A percentile compares a stretch with the other conserved stretches of the same genome.
phyloP scores from a whole-genome alignment of 2,888 invertebrate genomes.

The Hemithea aestivaria region DNA sequence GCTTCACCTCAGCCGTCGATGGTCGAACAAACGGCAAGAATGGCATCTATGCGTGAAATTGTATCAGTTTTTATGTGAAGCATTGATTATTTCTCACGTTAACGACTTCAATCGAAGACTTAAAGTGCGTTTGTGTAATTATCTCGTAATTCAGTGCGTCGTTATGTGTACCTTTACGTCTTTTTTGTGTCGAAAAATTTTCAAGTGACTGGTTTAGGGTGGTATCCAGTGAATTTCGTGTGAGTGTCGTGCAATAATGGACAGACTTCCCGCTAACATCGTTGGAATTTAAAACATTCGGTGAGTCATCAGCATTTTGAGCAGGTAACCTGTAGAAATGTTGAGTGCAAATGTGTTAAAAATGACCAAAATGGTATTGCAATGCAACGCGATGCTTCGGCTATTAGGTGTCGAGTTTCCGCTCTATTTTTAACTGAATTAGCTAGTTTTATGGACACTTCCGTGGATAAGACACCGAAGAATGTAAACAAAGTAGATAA shows the following conservation, averaged over 20 bases:
- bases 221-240: slow-evolving; percentile 65
- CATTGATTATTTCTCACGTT: slow-evolving; percentile 59
- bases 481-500: slow-evolving; percentile 32
- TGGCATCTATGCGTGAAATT: slow-evolving; percentile 71
- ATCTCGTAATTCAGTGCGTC: slow-evolving; percentile 34
- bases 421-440: slow-evolving; percentile 43
- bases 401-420: slow-evolving; percentile 32
- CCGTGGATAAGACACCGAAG: slow-evolving; percentile 26
- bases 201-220: slow-evolving; percentile 60
- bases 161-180: slow-evolving; percentile 54
- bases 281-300: slow-evolving; percentile 75
- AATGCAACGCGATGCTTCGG: slow-evolving; percentile 4
- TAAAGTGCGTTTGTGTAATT: slow-evolving; percentile 45
- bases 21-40: slow-evolving; percentile 55
- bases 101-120: slow-evolving; percentile 44
- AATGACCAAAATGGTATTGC: slow-evolving; percentile 6
- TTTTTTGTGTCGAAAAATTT: slow-evolving; percentile 53
- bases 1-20: slow-evolving; percentile 36
- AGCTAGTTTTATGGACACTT: slow-evolving; percentile 35
- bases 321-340: slow-evolving; percentile 35
- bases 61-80: slow-evolving; percentile 66
- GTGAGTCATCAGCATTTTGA: slow-evolving; percentile 70
- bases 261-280: slow-evolving; percentile 67
- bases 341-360: slow-evolving; percentile 21
- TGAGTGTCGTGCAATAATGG: slow-evolving; percentile 66